Percentiles rank a stretch among this genome's conserved stretches.
Conservation (phyloP, 2,888 invertebrate species). For the Drosophila mayaguana region DNA sequence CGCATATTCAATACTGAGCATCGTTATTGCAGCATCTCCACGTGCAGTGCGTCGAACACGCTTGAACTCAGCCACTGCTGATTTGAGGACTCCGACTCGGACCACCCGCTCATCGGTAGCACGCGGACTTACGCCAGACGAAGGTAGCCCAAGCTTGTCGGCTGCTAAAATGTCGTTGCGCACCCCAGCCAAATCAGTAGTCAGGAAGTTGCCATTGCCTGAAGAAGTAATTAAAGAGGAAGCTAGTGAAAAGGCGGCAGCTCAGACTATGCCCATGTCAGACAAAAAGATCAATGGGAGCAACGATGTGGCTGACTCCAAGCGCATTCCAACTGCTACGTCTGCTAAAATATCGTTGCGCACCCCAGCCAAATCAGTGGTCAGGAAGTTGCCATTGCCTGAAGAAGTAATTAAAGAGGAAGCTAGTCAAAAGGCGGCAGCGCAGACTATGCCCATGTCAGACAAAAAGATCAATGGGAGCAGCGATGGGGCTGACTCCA, state of each 20-base stretch:
- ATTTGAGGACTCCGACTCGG: slow-evolving; percentile 66
- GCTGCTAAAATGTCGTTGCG: slow-evolving; percentile 46
- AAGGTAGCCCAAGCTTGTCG: slow-evolving; percentile 42
- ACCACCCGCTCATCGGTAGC: slow-evolving; percentile 57
- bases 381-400: slow-evolving; percentile 49
- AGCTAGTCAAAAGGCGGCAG: background rate
- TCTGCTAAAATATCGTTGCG: slow-evolving; percentile 47
- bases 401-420: slow-evolving; percentile 44
- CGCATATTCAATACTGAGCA: background rate
- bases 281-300: slow-evolving; percentile 7
- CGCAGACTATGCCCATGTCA: background rate
- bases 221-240: slow-evolving; percentile 44
- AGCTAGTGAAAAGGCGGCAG: background rate
- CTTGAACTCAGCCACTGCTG: slow-evolving; percentile 51
- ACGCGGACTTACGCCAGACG: slow-evolving; percentile 58
- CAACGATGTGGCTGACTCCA: slow-evolving; percentile 1
- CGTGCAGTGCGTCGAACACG: slow-evolving; percentile 68
- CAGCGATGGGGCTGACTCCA: slow-evolving; percentile 5
- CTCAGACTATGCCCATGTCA: background rate
- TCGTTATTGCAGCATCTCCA: slow-evolving; percentile 51
- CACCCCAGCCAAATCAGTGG: slow-evolving; percentile 42
- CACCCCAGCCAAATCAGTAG: slow-evolving; percentile 42
- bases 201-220: slow-evolving; percentile 49
- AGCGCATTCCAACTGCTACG: too few relatives aligned
- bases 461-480: slow-evolving; percentile 7